Evolutionary conservation across 1,140 invertebrate genomes (phyloP).

Genomic region (Cydia strobilella): DNA sequence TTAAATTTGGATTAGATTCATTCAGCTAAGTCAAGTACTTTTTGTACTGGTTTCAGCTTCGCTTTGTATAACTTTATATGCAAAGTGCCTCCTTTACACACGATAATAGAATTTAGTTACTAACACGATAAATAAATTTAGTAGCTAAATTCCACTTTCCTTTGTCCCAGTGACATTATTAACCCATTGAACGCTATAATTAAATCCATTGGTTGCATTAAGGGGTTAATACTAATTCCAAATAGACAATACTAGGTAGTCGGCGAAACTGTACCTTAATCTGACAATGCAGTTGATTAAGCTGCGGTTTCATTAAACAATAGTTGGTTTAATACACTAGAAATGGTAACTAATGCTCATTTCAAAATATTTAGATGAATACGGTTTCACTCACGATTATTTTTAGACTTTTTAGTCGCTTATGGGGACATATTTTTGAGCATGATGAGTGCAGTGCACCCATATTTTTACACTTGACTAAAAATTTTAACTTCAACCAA

Average conservation of each 20-base stretch:
- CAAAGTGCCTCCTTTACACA: neutral
- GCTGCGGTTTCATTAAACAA: neutral
- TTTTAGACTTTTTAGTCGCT: no score
- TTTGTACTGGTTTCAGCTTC: no score
- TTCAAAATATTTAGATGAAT: no score
- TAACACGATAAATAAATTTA: neutral
- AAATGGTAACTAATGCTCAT: no score
- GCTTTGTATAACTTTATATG: no score
- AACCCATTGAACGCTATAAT: constrained; percentile 2
- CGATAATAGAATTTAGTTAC: neutral
- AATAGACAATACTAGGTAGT: neutral
- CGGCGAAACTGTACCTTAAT: neutral
- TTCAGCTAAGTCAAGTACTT: no score
- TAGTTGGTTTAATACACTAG: neutral
- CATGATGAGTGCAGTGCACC: no score
- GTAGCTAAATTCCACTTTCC: neutral
- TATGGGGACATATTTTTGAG: no score
- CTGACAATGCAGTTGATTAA: neutral
- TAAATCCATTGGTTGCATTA: neutral
- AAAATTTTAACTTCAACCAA: no score
- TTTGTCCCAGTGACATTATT: neutral
- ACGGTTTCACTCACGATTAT: no score
- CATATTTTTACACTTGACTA: no score
- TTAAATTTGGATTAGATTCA: no score
- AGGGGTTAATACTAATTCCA: neutral